A percentile compares a stretch with the other conserved stretches of the same genome.
These are phyloP conservation scores for Agonum fuliginosum DNA, from an alignment of 2,888 invertebrate genomes.

Conservation along the genomic window DNA sequence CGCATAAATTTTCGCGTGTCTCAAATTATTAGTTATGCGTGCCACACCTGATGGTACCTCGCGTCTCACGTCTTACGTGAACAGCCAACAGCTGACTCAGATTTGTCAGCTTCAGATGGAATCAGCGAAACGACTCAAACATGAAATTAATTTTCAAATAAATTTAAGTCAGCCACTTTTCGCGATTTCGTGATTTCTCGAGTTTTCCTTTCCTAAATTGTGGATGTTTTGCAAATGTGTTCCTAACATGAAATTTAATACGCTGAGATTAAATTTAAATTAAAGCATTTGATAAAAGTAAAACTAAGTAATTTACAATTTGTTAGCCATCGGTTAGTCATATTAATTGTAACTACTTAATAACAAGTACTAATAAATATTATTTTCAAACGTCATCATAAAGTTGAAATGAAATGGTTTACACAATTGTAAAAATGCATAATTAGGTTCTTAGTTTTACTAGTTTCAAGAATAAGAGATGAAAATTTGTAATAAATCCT, in stretches of 20 bases:
- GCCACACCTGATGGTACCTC: conserved; percentile 30
- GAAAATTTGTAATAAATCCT: too few species aligned
- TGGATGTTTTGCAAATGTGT: conserved; percentile 2
- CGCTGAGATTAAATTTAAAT: background rate
- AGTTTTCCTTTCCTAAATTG: conserved; percentile 5
- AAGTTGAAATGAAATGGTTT: too few species aligned
- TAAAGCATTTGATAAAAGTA: background rate
- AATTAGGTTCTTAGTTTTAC: too few species aligned
- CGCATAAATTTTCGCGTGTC: conserved; percentile 3
- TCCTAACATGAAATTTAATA: background rate
- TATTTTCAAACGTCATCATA: too few species aligned
- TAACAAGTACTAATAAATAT: too few species aligned
- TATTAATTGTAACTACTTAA: too few species aligned
- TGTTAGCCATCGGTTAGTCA: too few species aligned
- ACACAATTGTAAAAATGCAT: too few species aligned
- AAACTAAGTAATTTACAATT: too few species aligned
- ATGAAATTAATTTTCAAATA: conserved; percentile 41
- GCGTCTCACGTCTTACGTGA: background rate
- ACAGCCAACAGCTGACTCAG: conserved; percentile 18
- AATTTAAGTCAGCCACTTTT: conserved; percentile 17
- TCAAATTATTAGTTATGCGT: conserved; percentile 9
- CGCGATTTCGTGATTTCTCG: conserved; percentile 8
- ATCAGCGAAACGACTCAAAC: conserved; percentile 35
- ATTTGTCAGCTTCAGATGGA: conserved; percentile 32
- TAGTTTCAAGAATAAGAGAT: too few species aligned